Evolutionary conservation across 2,888 invertebrate genomes (phyloP).

Genomic region (Aproaerema taeniolella): DNA sequence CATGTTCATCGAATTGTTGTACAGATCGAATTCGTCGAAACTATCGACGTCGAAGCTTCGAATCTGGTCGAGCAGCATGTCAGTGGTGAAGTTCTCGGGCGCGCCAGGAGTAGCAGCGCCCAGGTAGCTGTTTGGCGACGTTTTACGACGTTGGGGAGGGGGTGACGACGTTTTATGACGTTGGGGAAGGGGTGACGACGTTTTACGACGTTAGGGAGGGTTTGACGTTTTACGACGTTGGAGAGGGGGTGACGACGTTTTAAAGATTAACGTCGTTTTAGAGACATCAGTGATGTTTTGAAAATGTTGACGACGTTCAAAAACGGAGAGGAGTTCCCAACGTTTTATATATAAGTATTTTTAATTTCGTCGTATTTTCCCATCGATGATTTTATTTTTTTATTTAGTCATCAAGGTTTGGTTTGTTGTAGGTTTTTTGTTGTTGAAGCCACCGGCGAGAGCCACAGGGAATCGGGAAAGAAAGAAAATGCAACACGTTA

Average conservation of each 20-base stretch:
- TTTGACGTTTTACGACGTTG: no score
- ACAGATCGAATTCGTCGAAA: conserved; percentile 59
- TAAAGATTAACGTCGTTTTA: conserved; percentile 4
- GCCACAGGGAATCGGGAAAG: conserved; percentile 59
- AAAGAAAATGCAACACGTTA: conserved; percentile 77
- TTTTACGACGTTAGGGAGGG: no score
- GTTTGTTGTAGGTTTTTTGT: not conserved
- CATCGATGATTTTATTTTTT: not conserved
- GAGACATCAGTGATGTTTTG: conserved; percentile 3
- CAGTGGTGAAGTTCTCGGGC: conserved; percentile 55
- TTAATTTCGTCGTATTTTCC: conserved; percentile 10
- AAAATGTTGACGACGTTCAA: not conserved
- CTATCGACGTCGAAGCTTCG: conserved; percentile 59
- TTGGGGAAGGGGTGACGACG: conserved; percentile 5
- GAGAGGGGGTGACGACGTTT: no score
- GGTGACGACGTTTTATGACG: not conserved
- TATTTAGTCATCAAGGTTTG: not conserved
- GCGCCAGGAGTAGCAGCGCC: conserved; percentile 55
- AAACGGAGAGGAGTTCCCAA: no score
- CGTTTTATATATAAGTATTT: not conserved
- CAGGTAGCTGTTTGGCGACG: conserved; percentile 56
- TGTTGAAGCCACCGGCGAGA: conserved; percentile 14
- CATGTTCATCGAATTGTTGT: conserved; percentile 42
- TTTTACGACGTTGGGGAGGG: no score
- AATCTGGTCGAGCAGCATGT: conserved; percentile 58